A percentile compares a stretch with the other conserved stretches of the same genome.
These are phyloP conservation scores for Macheiramphus alcinus DNA, from an alignment of 2,113 vertebrate genomes.

Conservation along the genomic window DNA sequence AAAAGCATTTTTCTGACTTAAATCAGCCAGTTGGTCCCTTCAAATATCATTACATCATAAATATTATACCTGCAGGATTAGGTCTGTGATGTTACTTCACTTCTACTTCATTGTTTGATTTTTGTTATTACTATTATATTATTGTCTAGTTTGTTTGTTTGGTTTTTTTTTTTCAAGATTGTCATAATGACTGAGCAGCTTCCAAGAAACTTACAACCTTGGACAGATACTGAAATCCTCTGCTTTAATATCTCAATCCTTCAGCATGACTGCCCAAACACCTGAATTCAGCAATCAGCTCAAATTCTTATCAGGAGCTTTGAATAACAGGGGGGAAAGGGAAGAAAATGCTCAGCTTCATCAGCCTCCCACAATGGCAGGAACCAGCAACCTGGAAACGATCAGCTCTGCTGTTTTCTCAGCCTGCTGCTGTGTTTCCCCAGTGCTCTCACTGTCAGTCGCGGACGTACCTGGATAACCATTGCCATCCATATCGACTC, in stretches of 20 bases:
- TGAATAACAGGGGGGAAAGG: background rate
- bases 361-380: background rate
- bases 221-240: background rate
- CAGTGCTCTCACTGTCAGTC: background rate
- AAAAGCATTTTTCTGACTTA: background rate
- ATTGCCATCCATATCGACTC: conserved; percentile 96
- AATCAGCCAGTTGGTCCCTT: background rate
- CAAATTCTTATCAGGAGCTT: background rate
- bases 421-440: background rate
- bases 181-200: background rate
- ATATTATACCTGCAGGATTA: background rate
- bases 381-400: background rate
- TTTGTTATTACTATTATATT: background rate
- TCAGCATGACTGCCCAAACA: background rate
- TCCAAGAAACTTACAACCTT: background rate
- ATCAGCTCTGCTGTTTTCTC: background rate
- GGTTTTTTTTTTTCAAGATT: background rate
- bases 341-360: background rate
- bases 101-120: background rate
- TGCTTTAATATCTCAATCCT: background rate
- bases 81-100: background rate
- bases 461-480: conserved; percentile 86
- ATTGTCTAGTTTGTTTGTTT: background rate
- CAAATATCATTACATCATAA: background rate
- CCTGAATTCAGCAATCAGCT: background rate